These are phyloP conservation scores for Lysandra bellargus DNA, from an alignment of 2,888 invertebrate genomes.

Conservation along the genomic window DNA sequence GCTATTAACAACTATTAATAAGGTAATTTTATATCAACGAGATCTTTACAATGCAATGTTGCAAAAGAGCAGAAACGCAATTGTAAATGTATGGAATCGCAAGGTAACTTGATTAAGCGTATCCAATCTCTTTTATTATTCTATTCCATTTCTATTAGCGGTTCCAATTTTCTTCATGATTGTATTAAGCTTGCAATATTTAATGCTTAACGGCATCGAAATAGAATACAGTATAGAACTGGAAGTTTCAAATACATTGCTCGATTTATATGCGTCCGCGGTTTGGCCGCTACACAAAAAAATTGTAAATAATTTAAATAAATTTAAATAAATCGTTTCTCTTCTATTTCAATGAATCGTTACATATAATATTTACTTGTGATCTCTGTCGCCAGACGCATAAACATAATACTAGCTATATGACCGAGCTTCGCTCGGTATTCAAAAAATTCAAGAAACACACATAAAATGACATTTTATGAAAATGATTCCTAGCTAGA, in stretches of 20 bases:
- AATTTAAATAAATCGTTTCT: no score
- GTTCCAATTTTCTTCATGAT: slow-evolving; percentile 3
- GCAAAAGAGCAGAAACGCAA: background rate
- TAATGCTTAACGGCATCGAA: background rate
- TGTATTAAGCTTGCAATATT: slow-evolving; percentile 15
- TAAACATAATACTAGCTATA: no score
- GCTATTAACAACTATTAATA: background rate
- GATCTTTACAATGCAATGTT: background rate
- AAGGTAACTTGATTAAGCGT: slow-evolving; percentile 14
- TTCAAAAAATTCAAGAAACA: no score
- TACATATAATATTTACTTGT: no score
- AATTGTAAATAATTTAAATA: no score
- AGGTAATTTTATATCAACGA: background rate
- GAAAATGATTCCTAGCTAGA: no score
- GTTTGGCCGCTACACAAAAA: no score
- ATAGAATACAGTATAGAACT: background rate
- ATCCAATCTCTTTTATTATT: slow-evolving; percentile 17
- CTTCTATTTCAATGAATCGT: no score
- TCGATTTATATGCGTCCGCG: no score
- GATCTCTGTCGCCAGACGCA: no score
- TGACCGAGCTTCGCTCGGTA: no score
- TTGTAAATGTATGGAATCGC: slow-evolving; percentile 16
- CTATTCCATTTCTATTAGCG: slow-evolving; percentile 17
- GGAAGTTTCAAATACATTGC: background rate
- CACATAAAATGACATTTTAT: no score